These are phyloP conservation scores for Gymnothorax javanicus DNA, from an alignment of 2,797 vertebrate genomes.

Conservation along the genomic window DNA sequence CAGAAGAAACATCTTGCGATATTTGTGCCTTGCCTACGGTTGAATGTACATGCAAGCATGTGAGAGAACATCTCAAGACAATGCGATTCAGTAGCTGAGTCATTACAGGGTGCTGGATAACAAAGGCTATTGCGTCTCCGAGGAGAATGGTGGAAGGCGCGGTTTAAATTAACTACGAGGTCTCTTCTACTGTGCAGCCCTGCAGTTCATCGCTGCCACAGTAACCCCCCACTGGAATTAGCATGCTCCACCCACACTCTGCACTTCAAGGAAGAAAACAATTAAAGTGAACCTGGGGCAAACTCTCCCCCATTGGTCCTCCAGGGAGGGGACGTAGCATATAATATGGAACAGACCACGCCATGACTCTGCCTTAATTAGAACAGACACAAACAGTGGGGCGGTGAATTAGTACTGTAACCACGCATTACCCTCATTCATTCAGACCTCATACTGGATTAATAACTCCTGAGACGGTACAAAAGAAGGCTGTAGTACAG, in stretches of 20 bases:
- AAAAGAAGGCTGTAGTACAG: conserved; percentile 84
- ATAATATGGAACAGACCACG: conserved; percentile 72
- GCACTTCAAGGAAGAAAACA: conserved; percentile 82
- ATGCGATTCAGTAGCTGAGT: conserved; percentile 31
- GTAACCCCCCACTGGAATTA: conserved; percentile 41
- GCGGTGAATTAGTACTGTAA: conserved; percentile 90
- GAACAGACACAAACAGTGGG: conserved; percentile 87
- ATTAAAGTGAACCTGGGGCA: conserved; percentile 81
- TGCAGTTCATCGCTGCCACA: conserved; percentile 47
- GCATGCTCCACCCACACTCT: conserved; percentile 45
- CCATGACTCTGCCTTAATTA: conserved; percentile 92
- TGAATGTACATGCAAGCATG: conserved; percentile 6
- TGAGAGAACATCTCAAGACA: conserved; percentile 34
- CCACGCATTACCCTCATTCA: conserved; percentile 81
- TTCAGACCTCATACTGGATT: conserved; percentile 84
- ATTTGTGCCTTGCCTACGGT: background rate
- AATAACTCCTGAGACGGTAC: conserved; percentile 85
- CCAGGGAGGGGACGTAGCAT: conserved; percentile 73
- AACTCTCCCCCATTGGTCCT: conserved; percentile 79
- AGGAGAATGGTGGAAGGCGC: conserved; percentile 56
- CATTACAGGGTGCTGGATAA: conserved; percentile 48
- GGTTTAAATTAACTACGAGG: conserved; percentile 67
- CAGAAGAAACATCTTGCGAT: background rate
- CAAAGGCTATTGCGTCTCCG: conserved; percentile 58
- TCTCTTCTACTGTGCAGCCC: conserved; percentile 59